phyloP scores from a whole-genome alignment of 2,113 vertebrate genomes.

The Chloebia gouldiae region DNA sequence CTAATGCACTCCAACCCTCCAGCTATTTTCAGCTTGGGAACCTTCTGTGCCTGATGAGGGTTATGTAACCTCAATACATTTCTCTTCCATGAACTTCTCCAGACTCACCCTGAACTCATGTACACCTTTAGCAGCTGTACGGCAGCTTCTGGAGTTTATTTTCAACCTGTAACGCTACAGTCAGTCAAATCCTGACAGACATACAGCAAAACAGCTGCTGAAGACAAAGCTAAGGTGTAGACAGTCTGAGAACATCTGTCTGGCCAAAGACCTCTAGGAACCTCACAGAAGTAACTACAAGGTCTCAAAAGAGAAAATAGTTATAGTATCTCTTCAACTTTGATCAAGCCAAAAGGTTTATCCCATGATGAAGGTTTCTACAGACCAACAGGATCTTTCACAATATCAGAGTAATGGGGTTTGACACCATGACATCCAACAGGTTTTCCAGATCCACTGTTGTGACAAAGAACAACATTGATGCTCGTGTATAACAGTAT shows the following conservation, averaged over 20 bases:
- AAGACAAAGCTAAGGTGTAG: background rate
- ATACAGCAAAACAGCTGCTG: background rate
- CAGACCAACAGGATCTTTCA: background rate
- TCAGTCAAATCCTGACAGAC: background rate
- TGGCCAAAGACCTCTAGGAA: background rate
- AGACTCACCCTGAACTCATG: background rate
- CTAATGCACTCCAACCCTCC: conserved; percentile 4
- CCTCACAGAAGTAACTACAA: background rate
- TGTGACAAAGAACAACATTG: background rate
- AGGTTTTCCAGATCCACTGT: background rate
- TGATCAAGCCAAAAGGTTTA: background rate
- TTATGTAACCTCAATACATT: background rate
- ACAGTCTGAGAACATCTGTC: background rate
- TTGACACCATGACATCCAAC: background rate
- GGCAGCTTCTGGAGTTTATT: background rate
- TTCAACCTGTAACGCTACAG: background rate
- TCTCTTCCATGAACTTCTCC: background rate
- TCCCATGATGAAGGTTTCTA: background rate
- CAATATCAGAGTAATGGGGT: background rate
- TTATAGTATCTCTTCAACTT: background rate
- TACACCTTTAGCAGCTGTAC: background rate
- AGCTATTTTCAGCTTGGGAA: conserved; percentile 13
- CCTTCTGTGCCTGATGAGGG: conserved; percentile 11
- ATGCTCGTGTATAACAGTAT: background rate
- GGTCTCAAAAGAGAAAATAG: background rate